Evolutionary conservation across 2,888 invertebrate species (phyloP).

Genomic region (Hemistola chrysoprasaria): DNA sequence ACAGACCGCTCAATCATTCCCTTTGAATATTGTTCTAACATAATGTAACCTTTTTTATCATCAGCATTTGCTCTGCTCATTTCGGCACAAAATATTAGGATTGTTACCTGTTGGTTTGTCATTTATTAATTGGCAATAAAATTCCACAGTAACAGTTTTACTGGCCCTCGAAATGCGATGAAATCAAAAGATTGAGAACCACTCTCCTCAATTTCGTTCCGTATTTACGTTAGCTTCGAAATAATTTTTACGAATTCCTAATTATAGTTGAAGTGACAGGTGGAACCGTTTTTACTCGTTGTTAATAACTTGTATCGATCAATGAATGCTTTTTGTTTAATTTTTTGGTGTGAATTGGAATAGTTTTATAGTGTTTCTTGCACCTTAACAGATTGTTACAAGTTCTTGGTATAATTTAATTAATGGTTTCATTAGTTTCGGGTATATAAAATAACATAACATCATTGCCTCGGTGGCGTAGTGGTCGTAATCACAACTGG

Average conservation of each 20-base stretch:
- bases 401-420: neutral
- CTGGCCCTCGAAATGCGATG: no score
- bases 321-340: slow-evolving; percentile 10
- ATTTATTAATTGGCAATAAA: no score
- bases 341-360: slow-evolving; percentile 8
- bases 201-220: slow-evolving; percentile 24
- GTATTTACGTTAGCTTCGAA: slow-evolving; percentile 49
- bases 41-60: no score
- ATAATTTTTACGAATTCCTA: slow-evolving; percentile 62
- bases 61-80: no score
- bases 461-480: no score
- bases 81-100: no score
- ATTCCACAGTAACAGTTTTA: no score
- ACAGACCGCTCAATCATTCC: no score
- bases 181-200: slow-evolving; percentile 42
- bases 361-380: slow-evolving; percentile 8
- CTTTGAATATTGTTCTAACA: no score
- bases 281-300: slow-evolving; percentile 42
- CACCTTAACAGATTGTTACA: neutral
- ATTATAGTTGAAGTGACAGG: slow-evolving; percentile 63
- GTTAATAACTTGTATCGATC: slow-evolving; percentile 37
- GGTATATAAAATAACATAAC: no score
- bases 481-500: no score
- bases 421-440: neutral
- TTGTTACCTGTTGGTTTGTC: no score